Percentiles rank a stretch among this genome's conserved stretches.
Evolutionary conservation across 1,140 invertebrate genomes (phyloP).

Genomic region (Oryzaephilus surinamensis): DNA sequence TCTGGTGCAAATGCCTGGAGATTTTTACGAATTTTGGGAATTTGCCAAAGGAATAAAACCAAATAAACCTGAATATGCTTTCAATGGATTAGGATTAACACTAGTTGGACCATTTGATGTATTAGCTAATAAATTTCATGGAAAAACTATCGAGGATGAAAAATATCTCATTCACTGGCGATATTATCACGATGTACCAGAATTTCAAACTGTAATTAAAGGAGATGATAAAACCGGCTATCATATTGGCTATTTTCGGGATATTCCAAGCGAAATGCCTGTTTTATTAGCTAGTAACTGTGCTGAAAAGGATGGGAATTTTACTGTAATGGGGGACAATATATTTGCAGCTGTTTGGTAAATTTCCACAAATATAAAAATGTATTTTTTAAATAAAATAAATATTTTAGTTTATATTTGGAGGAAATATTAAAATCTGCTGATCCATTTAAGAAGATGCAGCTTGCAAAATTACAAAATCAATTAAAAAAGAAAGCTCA

Average conservation of each 20-base stretch:
- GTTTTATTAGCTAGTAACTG: constrained; percentile 9
- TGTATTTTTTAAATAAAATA: constrained; percentile 3
- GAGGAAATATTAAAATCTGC: constrained; percentile 47
- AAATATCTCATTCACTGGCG: constrained; percentile 73
- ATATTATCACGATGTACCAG: constrained; percentile 88
- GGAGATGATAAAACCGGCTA: constrained; percentile 56
- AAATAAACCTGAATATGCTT: constrained; percentile 47
- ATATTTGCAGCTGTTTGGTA: constrained; percentile 78
- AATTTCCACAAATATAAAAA: constrained; percentile 22
- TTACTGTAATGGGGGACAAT: constrained; percentile 66
- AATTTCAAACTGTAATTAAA: constrained; percentile 74
- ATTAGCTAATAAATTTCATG: constrained; percentile 45
- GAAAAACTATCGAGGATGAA: constrained; percentile 41
- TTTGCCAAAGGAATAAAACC: constrained; percentile 59
- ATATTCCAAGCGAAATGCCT: constrained; percentile 54
- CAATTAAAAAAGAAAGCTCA: constrained; percentile 55
- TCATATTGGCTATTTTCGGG: constrained; percentile 85
- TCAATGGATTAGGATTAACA: constrained; percentile 53
- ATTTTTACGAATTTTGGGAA: constrained; percentile 78
- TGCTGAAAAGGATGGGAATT: constrained; percentile 44
- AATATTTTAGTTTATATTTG: constrained; percentile 47
- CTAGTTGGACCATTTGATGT: constrained; percentile 85
- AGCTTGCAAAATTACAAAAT: constrained; percentile 46
- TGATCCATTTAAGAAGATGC: constrained; percentile 55
- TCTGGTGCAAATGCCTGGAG: constrained; percentile 75